Evolutionary conservation across 2,113 vertebrate species (phyloP).

Genomic region (Erinaceus europaeus): DNA sequence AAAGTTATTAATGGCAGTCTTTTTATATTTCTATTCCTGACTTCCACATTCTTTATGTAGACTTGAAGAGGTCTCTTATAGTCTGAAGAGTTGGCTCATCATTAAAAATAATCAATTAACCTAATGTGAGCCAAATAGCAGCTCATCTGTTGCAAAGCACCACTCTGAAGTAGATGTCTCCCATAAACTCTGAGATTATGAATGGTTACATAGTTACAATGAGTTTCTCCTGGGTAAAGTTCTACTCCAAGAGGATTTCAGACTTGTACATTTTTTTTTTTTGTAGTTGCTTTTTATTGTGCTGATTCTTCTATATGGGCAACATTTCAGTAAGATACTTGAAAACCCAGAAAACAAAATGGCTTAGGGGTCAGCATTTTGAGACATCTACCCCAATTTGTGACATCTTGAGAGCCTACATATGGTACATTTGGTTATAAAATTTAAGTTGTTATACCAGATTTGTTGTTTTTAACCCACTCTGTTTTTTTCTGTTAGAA

Average conservation of each 20-base stretch:
- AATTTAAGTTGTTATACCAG: neutral
- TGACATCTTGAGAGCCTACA: neutral
- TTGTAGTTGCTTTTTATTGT: neutral
- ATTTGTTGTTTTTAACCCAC: neutral
- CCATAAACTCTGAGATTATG: neutral
- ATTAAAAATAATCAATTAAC: neutral
- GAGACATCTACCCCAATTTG: neutral
- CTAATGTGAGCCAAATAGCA: neutral
- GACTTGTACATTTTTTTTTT: too few relatives aligned
- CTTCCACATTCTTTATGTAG: neutral
- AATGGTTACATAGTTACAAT: neutral
- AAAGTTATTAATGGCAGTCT: neutral
- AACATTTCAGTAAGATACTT: neutral
- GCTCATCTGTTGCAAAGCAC: neutral
- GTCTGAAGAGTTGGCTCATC: neutral
- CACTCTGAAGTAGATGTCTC: neutral
- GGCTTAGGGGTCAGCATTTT: neutral
- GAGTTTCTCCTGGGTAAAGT: neutral
- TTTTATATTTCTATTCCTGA: neutral
- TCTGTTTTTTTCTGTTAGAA: neutral
- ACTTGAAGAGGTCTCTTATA: neutral
- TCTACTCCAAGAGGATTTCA: too few relatives aligned
- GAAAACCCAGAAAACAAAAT: neutral
- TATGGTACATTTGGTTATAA: neutral
- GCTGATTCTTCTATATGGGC: neutral